A percentile compares a stretch with the other conserved stretches of the same genome.
Evolutionary conservation across 2,113 vertebrate species (phyloP).

Genomic region (Sinocyclocheilus maitianheensis): DNA sequence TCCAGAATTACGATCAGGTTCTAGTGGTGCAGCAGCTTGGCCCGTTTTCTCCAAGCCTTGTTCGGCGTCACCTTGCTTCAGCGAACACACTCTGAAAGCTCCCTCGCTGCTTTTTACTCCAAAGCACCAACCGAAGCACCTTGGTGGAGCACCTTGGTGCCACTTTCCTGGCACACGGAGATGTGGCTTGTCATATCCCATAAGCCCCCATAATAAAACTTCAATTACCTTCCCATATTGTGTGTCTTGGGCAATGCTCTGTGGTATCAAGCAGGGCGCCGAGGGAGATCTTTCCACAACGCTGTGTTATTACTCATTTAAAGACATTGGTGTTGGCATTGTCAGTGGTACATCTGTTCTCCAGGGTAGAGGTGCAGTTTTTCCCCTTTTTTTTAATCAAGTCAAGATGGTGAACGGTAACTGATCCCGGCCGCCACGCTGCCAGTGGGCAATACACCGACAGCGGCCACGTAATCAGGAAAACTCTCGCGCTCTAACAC

Average conservation of each 20-base stretch:
- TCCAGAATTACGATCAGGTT: slow-evolving; percentile 54
- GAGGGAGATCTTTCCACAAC: slow-evolving; percentile 29
- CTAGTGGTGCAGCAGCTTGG: slow-evolving; percentile 41
- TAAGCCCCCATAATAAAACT: slow-evolving; percentile 32
- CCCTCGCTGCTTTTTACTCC: neutral
- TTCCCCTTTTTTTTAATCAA: slow-evolving; percentile 59
- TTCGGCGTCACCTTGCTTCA: slow-evolving; percentile 43
- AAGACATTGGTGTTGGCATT: slow-evolving; percentile 36
- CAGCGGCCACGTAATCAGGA: slow-evolving; percentile 57
- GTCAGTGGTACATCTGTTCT: slow-evolving; percentile 46
- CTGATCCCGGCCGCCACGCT: slow-evolving; percentile 62
- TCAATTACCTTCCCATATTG: slow-evolving; percentile 35
- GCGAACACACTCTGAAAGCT: slow-evolving; percentile 27
- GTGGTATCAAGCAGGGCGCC: slow-evolving; percentile 3
- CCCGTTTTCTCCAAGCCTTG: slow-evolving; percentile 38
- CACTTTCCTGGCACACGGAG: slow-evolving; percentile 37
- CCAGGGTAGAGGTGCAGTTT: neutral
- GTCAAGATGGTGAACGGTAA: slow-evolving; percentile 66
- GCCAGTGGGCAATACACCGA: slow-evolving; percentile 63
- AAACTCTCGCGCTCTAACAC: slow-evolving; percentile 2
- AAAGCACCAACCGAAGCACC: neutral
- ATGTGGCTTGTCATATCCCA: slow-evolving; percentile 24
- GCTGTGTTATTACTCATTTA: slow-evolving; percentile 39
- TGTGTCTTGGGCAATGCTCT: slow-evolving; percentile 21
- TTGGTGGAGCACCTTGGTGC: slow-evolving; percentile 37